Base-by-base conservation (phyloP, 2,113 vertebrate species). In the Gambusia affinis region DNA sequence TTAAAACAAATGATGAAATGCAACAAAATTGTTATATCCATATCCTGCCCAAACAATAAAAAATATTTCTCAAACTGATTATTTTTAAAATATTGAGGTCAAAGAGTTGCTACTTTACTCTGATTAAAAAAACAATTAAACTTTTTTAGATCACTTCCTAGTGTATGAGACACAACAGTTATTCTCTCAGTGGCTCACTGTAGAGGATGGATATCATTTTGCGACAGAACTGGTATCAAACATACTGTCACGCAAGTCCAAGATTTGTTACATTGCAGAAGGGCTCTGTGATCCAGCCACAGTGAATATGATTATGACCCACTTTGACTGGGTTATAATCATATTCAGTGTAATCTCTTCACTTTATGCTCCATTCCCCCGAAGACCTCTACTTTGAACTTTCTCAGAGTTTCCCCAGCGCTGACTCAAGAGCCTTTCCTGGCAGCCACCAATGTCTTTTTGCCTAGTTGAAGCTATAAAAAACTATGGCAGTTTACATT, bases 391-490 rank as follows among this genome's bases (percentile, higher is more conserved):
- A 30, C 39, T 47, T 44, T 28, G 1, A 33, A 11, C 24, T 33
- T 69, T 63, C 37, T 66, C 64, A 47, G 65, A 22, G 22, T 66
- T 60, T 78, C 35, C 69, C 44, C 33, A 65, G 33, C 19, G 15
- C 60, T 33, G 11, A 57, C 19, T 8, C 2, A 6, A 76, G 60
- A 42, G 24, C 3, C 31, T 33, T 64, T 64, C 17, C 17, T 24
- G 17, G 30, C 17, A 33, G 4, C 22, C 51, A 57, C 51, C 51
- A 57, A 24, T 57, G 22, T 17, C 22, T 17, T 57, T 24, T 57
- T 57, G 51, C 51, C 51, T 57, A 57, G 51, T 57, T 57, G 22
- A 22, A 24, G 24, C 51, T 57, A n/a, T 24, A 57, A 51, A 22
- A 51, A n/a, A 24, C 22, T 24, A 24, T n/a, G 51, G 24, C 8